Percentiles rank a stretch among this genome's conserved stretches.
Evolutionary conservation across 2,113 vertebrate genomes (phyloP).

Genomic region (Hucho hucho): DNA sequence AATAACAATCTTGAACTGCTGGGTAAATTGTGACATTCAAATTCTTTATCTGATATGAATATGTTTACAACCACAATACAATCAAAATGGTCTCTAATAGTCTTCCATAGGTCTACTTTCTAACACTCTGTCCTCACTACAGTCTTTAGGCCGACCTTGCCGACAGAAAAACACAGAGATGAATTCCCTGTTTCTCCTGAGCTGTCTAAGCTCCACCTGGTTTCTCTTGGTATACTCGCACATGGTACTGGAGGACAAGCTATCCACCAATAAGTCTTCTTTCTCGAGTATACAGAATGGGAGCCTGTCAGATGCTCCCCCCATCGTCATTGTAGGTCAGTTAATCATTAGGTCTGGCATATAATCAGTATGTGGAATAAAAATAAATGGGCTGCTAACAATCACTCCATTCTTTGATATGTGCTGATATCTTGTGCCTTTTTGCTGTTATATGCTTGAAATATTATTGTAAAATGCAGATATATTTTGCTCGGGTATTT

Average conservation of each 20-base stretch:
- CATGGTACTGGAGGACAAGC: conserved; percentile 64
- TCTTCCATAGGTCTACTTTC: background rate
- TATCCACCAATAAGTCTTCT: conserved; percentile 41
- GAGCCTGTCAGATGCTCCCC: conserved; percentile 30
- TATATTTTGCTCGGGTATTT: too few relatives aligned
- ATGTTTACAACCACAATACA: too few relatives aligned
- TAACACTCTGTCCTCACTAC: background rate
- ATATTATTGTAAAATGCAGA: too few relatives aligned
- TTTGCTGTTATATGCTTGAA: too few relatives aligned
- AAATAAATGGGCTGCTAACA: too few relatives aligned
- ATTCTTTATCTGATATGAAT: too few relatives aligned
- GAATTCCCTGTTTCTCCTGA: conserved; percentile 54
- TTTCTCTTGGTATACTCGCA: conserved; percentile 52
- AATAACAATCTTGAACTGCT: too few relatives aligned
- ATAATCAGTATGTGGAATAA: too few relatives aligned
- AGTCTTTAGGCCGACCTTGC: background rate
- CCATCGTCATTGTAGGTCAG: conserved; percentile 69
- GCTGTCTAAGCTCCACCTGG: conserved; percentile 49
- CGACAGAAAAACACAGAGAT: conserved; percentile 42
- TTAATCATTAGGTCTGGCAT: background rate
- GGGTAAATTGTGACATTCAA: too few relatives aligned
- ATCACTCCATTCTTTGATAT: too few relatives aligned
- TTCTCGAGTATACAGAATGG: conserved; percentile 26
- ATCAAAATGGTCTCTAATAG: background rate
- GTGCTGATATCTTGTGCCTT: too few relatives aligned